Evolutionary conservation across 2,797 vertebrate species (phyloP), one percentile per base, ranked within the genome.

Genomic region (Muscicapa comitata): DNA sequence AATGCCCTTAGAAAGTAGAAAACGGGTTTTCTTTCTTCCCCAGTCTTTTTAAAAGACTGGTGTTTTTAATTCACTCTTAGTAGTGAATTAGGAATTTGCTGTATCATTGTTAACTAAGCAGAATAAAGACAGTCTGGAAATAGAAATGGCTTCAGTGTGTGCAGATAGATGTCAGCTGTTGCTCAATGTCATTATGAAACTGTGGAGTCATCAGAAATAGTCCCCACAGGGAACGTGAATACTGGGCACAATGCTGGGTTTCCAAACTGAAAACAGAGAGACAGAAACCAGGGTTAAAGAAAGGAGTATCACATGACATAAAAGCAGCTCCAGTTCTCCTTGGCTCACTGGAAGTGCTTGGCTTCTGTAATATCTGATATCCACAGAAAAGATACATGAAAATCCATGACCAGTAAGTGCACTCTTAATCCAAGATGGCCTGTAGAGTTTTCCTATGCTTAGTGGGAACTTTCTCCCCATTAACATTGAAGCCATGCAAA

Each of bases 121-220:
- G 47, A 94, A 76, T 89, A 83, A 82, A 95, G 45, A 35, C 10
- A 48, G 29, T 72, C 63, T 90, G 43, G 61, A 95, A 93, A 89
- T 75, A 91, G 85, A 84, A 96, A 63, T 73, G 83, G 35, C 77
- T 93, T 66, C 40, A 59, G 71, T 71, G 45, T 59, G 12, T 90
- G 80, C 58, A 94, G 45, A 89, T 31, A 74, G 45, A 38, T 91
- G 68, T 96, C 76, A 90, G 71, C 70, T 4, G 3, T 93, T 95
- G 88, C 74, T 88, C 84, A 91, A 50, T 93, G 90, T 94, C 90
- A 73, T 87, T 87, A 37, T 84, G 82, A 94, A 97, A 91, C 76
- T 81, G 76, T 55, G 37, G 62, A 93, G 73, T 90, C 82, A 91
- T 93, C 90, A 88, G 66, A 93, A 96, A 67, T 50, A 66, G 40